Base-by-base conservation (phyloP, 2,888 invertebrate species). In the Molorchus minor region DNA sequence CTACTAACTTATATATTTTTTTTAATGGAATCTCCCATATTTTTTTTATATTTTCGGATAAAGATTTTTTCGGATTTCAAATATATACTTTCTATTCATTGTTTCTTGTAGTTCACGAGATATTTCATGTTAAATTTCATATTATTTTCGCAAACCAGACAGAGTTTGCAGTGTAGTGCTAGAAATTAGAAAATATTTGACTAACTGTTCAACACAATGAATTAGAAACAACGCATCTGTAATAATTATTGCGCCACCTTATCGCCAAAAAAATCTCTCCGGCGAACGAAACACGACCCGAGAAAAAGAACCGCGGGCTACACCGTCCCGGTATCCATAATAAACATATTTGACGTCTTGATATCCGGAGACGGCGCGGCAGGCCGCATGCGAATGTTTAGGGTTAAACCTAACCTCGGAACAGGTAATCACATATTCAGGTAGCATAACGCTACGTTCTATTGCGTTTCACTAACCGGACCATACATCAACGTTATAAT, bases 401-500 rank as follows among this genome's bases (percentile, higher is more conserved):
- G 40, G 61, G 53, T 59, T 53, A 53, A 57, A 64, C 49, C 47
- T 61, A 64, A 62, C 62, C 64, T 61, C 63, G 57, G n/a, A 60
- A 61, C 64, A 65, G 64, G 64, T 77, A 77, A 77, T 79, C 77
- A 77, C 74, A 79, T 77, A 79, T 79, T 79, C 78, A 79, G 79
- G 79, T 79, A 77, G 79, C 79, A 79, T 77, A 60, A 61, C 40
- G 52, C 59, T 62, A 55, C 53, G 25, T 62, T 77, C 73, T 74
- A 71, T 68, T 72, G 60, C 65, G 72, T 70, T 69, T 71, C 71
- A 69, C 57, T 70, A 72, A 72, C 74, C 71, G 71, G 74, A 72
- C 76, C 73, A 78, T 78, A 78, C 79, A 78, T 79, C 78, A 79
- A 75, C 70, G 72, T 73, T 77, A 79, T 79, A 79, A 79, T 79